Evolutionary conservation across 2,888 invertebrate species (phyloP).

Genomic region (Melieria crassipennis): DNA sequence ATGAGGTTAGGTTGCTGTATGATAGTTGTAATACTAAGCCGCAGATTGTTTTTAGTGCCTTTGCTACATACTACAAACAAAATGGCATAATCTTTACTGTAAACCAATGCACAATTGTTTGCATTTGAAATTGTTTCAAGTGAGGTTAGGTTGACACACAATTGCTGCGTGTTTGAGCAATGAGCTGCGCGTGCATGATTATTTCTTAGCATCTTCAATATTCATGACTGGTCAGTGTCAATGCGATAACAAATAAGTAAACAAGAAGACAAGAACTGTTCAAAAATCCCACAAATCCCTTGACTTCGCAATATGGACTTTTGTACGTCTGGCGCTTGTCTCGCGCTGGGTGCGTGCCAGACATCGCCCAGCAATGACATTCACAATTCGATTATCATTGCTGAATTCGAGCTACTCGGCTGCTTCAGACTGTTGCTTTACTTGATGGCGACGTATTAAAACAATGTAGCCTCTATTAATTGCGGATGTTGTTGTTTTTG

Average conservation of each 20-base stretch:
- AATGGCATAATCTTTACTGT: too few species aligned
- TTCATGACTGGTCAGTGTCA: neutral
- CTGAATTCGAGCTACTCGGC: too few species aligned
- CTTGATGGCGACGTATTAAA: too few species aligned
- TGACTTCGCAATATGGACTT: slow-evolving; percentile 1
- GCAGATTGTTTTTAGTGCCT: too few species aligned
- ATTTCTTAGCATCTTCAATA: neutral
- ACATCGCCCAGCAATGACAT: neutral
- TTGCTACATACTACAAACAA: too few species aligned
- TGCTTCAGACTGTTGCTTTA: too few species aligned
- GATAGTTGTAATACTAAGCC: too few species aligned
- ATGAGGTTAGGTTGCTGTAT: too few species aligned
- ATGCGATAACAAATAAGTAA: neutral
- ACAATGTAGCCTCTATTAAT: too few species aligned
- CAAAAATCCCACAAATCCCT: slow-evolving; percentile 1
- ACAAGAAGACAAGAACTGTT: neutral
- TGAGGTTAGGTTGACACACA: neutral
- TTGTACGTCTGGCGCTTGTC: slow-evolving; percentile 15
- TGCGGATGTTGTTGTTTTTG: neutral
- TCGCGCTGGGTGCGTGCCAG: neutral
- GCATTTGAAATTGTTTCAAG: too few species aligned
- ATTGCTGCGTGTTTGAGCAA: neutral
- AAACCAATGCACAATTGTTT: too few species aligned
- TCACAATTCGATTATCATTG: neutral
- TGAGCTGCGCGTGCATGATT: neutral